Evolutionary conservation across 2,113 vertebrate genomes (phyloP).

Genomic region (Pithys albifrons): DNA sequence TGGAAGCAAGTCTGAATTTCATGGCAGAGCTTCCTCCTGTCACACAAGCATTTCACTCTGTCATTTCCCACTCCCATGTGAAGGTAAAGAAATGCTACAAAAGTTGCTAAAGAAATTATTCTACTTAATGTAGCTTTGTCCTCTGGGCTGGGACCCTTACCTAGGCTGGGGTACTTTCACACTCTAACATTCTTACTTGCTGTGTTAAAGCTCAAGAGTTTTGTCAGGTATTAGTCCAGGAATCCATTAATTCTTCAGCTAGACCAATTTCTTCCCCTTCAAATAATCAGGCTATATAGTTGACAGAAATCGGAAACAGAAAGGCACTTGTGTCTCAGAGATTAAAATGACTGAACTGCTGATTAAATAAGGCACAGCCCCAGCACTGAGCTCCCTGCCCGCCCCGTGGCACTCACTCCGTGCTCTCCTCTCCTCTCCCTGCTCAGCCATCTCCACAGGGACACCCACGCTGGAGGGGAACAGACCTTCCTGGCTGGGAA

Average conservation of each 20-base stretch:
- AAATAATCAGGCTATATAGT: neutral
- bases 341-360: neutral
- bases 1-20: neutral
- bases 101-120: neutral
- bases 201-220: neutral
- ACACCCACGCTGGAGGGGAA: rapidly evolving
- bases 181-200: neutral
- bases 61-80: neutral
- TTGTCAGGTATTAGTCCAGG: neutral
- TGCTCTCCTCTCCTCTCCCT: rapidly evolving
- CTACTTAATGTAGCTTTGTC: neutral
- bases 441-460: rapidly evolving
- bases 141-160: neutral
- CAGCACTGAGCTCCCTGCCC: neutral
- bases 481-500: rapidly evolving
- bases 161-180: neutral
- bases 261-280: neutral
- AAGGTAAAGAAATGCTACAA: neutral
- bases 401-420: neutral
- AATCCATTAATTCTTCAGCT: neutral
- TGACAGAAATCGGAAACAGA: neutral
- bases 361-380: neutral
- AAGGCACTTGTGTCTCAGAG: neutral
- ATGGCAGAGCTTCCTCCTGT: neutral
- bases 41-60: neutral